Evolutionary conservation across 2,113 vertebrate species (phyloP).

Genomic region (Chaenocephalus aceratus): DNA sequence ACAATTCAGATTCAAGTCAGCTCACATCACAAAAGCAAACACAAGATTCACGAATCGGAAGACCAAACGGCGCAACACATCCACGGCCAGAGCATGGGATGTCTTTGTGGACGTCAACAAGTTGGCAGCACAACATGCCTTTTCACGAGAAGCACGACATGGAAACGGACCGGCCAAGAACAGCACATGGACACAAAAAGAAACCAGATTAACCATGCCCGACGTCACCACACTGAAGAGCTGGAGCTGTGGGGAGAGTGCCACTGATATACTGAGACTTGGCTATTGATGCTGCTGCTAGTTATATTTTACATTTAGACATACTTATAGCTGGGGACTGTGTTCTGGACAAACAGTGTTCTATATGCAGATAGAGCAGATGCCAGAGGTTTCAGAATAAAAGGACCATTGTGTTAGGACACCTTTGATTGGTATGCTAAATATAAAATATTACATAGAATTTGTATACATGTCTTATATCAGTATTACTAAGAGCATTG

Average conservation of each 20-base stretch:
- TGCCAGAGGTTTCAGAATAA: too few species aligned
- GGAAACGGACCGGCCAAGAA: conserved; percentile 45
- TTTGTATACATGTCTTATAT: background rate
- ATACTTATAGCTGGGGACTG: background rate
- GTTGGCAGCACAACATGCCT: conserved; percentile 60
- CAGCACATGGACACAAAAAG: conserved; percentile 34
- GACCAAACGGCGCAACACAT: conserved; percentile 28
- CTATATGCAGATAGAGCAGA: too few species aligned
- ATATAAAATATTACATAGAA: background rate
- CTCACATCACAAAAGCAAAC: conserved; percentile 13
- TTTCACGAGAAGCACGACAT: conserved; percentile 44
- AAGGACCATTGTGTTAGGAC: background rate
- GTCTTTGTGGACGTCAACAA: conserved; percentile 36
- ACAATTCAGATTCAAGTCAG: conserved; percentile 26
- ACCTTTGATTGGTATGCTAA: background rate
- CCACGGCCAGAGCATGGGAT: conserved; percentile 61
- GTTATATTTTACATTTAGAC: background rate
- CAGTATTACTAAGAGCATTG: background rate
- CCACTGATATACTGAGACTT: conserved; percentile 38
- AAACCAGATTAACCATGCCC: conserved; percentile 27
- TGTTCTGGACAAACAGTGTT: background rate
- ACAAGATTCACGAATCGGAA: conserved; percentile 23
- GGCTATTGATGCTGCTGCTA: background rate
- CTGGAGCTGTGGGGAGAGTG: conserved; percentile 41
- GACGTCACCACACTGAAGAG: conserved; percentile 16